Evolutionary conservation across 2,888 invertebrate genomes (phyloP).

Genomic region (Rhimphoctona megacephalus): DNA sequence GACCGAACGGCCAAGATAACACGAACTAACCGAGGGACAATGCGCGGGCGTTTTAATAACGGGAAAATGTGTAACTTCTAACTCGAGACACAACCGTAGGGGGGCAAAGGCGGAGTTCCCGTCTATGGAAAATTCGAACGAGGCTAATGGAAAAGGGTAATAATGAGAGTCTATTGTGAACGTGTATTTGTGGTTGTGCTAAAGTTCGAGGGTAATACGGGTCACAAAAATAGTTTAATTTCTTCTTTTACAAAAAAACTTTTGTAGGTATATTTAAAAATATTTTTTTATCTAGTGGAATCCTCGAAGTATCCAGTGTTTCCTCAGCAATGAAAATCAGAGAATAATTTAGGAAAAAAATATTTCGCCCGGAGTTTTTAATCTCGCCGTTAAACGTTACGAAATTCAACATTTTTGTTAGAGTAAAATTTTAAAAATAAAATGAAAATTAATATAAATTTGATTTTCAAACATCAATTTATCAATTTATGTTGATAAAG

Average conservation of each 20-base stretch:
- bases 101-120: slow-evolving; percentile 26
- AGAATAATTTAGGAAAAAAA: not conserved
- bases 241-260: too few relatives aligned
- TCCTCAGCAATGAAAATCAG: too few relatives aligned
- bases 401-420: not conserved
- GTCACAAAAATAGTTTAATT: not conserved
- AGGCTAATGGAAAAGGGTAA: slow-evolving; percentile 78
- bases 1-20: slow-evolving; percentile 48
- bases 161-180: slow-evolving; percentile 69
- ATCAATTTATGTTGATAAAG: not conserved
- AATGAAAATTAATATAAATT: not conserved
- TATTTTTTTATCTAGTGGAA: too few relatives aligned
- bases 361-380: not conserved
- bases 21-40: slow-evolving; percentile 37
- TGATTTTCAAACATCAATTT: too few relatives aligned
- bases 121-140: slow-evolving; percentile 75
- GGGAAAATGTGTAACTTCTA: slow-evolving; percentile 72
- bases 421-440: not conserved
- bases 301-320: too few relatives aligned
- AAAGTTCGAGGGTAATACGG: not conserved
- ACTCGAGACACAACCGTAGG: slow-evolving; percentile 35
- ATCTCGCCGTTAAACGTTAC: not conserved
- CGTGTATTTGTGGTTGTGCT: not conserved
- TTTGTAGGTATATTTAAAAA: too few relatives aligned
- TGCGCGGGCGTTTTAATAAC: slow-evolving; percentile 69